Conservation (phyloP, 1,140 invertebrate genomes). For the Drosophila neocordata region DNA sequence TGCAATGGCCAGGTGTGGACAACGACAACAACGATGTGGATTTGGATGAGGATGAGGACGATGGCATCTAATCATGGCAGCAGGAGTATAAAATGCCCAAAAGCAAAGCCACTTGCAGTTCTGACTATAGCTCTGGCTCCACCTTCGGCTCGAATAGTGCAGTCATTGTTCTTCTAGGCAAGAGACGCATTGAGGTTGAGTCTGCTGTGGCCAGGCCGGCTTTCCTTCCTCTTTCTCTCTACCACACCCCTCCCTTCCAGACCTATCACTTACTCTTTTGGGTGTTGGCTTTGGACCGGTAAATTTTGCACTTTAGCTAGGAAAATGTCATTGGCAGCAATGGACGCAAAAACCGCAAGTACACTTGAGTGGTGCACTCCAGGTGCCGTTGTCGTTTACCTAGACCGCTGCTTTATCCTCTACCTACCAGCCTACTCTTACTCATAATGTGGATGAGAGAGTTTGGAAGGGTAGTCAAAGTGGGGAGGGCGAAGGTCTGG, state of each 20-base stretch:
- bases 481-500: slow-evolving; percentile 30
- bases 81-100: slow-evolving; percentile 56
- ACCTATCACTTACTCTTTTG: slow-evolving; percentile 8
- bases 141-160: slow-evolving; percentile 4
- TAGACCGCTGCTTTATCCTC: slow-evolving; percentile 7
- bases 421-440: slow-evolving; percentile 22
- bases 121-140: slow-evolving; percentile 28
- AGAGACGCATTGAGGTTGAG: slow-evolving; percentile 55
- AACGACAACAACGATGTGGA: slow-evolving; percentile 26
- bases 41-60: slow-evolving; percentile 52
- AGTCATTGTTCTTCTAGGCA: slow-evolving; percentile 66
- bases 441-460: slow-evolving; percentile 55
- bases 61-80: slow-evolving; percentile 71
- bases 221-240: slow-evolving; percentile 24
- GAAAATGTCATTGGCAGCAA: slow-evolving; percentile 79
- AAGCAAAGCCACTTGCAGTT: slow-evolving; percentile 72
- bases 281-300: slow-evolving; percentile 56
- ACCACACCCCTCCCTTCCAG: no score
- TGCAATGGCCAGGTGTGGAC: slow-evolving; percentile 54
- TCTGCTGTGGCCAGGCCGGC: slow-evolving; percentile 36
- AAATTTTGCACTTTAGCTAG: slow-evolving; percentile 80
- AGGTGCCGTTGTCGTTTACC: slow-evolving; percentile 65
- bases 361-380: slow-evolving; percentile 80
- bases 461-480: background rate
- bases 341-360: slow-evolving; percentile 80